Percentiles rank a stretch among this genome's conserved stretches.
phyloP scores from a whole-genome alignment of 2,113 vertebrate genomes.

The Regulus satrapa region DNA sequence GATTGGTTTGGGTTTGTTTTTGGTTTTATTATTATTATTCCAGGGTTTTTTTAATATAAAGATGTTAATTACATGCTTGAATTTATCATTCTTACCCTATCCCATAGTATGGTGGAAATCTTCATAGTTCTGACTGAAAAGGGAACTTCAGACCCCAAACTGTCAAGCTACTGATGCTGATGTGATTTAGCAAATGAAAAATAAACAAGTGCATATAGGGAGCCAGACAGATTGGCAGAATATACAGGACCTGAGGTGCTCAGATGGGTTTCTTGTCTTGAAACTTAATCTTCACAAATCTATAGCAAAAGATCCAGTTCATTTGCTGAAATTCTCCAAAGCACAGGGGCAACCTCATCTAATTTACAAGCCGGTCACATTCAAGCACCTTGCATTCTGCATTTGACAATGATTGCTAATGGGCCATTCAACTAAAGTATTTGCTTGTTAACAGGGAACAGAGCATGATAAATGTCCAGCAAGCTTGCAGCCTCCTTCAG shows the following conservation, averaged over 20 bases:
- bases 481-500: slow-evolving; percentile 76
- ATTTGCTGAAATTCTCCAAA: slow-evolving; percentile 54
- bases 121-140: neutral
- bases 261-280: slow-evolving; percentile 5
- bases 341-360: slow-evolving; percentile 54
- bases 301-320: slow-evolving; percentile 52
- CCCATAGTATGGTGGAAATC: neutral
- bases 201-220: neutral
- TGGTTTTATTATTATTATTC: rapidly evolving
- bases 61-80: neutral
- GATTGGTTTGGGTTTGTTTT: neutral
- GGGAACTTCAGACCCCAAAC: neutral
- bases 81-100: neutral
- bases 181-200: slow-evolving; percentile 28
- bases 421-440: slow-evolving; percentile 80
- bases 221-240: neutral
- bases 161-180: neutral
- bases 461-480: slow-evolving; percentile 80
- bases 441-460: slow-evolving; percentile 81
- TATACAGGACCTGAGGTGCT: neutral
- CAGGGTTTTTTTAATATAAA: neutral
- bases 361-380: slow-evolving; percentile 78
- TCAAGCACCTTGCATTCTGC: slow-evolving; percentile 75
- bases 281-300: slow-evolving; percentile 45
- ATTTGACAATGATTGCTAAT: slow-evolving; percentile 81